Evolutionary conservation across 1,140 invertebrate genomes (phyloP).

Genomic region (Anthonomus grandis): DNA sequence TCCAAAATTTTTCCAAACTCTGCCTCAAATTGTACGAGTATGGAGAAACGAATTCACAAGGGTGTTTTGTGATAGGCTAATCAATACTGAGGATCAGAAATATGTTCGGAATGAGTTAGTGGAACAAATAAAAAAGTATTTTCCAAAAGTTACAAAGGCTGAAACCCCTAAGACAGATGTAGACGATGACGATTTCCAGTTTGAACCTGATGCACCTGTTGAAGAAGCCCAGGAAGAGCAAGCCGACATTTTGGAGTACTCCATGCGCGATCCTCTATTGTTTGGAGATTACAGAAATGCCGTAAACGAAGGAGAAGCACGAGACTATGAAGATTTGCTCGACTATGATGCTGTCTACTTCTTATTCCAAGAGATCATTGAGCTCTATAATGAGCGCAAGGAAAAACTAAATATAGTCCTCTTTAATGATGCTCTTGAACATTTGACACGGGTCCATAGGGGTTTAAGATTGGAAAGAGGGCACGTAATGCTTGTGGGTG

Average conservation of each 20-base stretch:
- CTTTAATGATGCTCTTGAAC: slow-evolving; percentile 87
- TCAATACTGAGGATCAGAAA: slow-evolving; percentile 60
- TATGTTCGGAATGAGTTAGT: slow-evolving; percentile 53
- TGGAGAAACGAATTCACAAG: slow-evolving; percentile 88
- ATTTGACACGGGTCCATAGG: slow-evolving; percentile 80
- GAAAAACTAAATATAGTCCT: slow-evolving; percentile 75
- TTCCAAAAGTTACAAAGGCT: slow-evolving; percentile 40
- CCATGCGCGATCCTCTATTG: slow-evolving; percentile 74
- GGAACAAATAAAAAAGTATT: slow-evolving; percentile 51
- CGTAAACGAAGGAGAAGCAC: slow-evolving; percentile 68
- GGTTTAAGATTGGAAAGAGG: slow-evolving; percentile 78
- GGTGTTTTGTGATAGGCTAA: slow-evolving; percentile 83
- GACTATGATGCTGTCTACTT: slow-evolving; percentile 83
- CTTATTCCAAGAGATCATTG: slow-evolving; percentile 84
- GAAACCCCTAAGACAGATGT: slow-evolving; percentile 20
- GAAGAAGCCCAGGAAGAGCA: slow-evolving; percentile 47
- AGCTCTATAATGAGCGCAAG: slow-evolving; percentile 75
- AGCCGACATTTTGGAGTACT: slow-evolving; percentile 63
- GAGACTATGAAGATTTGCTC: slow-evolving; percentile 84
- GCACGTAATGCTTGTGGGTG: slow-evolving; percentile 80
- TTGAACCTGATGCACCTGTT: slow-evolving; percentile 30
- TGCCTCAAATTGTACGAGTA: slow-evolving; percentile 72
- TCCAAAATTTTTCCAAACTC: slow-evolving; percentile 61
- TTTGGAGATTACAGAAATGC: slow-evolving; percentile 83
- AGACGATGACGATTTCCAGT: slow-evolving; percentile 31